Conservation (phyloP, 2,888 invertebrate genomes). For the Drosophila tripunctata region DNA sequence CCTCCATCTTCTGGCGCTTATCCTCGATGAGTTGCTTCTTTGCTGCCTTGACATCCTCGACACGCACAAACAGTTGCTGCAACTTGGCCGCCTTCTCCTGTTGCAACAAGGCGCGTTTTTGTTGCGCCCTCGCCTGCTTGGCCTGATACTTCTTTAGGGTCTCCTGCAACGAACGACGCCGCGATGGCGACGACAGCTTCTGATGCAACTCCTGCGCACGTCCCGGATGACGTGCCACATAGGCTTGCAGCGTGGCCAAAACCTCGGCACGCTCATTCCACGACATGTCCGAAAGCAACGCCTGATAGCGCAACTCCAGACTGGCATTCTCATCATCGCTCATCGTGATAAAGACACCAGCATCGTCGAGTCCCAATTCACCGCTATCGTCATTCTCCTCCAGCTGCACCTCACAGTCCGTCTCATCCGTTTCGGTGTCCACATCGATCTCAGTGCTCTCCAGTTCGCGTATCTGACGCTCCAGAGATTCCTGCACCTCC, state of each 20-base stretch:
- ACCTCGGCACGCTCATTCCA: slow-evolving; percentile 95
- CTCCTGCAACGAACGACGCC: slow-evolving; percentile 93
- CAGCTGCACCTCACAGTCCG: slow-evolving; percentile 84
- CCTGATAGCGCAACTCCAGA: slow-evolving; percentile 89
- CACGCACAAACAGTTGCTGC: slow-evolving; percentile 93
- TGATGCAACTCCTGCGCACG: slow-evolving; percentile 96
- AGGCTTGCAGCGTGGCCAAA: slow-evolving; percentile 90
- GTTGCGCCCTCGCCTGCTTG: slow-evolving; percentile 95
- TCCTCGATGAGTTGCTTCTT: slow-evolving; percentile 94
- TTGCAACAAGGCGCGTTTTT: slow-evolving; percentile 92
- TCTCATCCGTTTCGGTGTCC: slow-evolving; percentile 93
- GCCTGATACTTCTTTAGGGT: slow-evolving; percentile 92
- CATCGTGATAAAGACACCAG: slow-evolving; percentile 80
- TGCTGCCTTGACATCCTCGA: slow-evolving; percentile 92
- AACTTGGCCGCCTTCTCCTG: slow-evolving; percentile 94
- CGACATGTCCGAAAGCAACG: slow-evolving; percentile 89
- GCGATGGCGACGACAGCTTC: slow-evolving; percentile 95
- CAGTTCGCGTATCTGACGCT: slow-evolving; percentile 90
- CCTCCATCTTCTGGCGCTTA: slow-evolving; percentile 90
- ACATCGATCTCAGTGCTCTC: slow-evolving; percentile 90
- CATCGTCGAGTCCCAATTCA: slow-evolving; percentile 65
- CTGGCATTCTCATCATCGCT: slow-evolving; percentile 84
- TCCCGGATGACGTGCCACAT: slow-evolving; percentile 95
- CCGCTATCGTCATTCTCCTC: slow-evolving; percentile 78
- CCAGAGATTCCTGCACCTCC: slow-evolving; percentile 90